A percentile compares a stretch with the other conserved stretches of the same genome.
phyloP scores from a whole-genome alignment of 2,113 vertebrate genomes.

The Abramis brama region DNA sequence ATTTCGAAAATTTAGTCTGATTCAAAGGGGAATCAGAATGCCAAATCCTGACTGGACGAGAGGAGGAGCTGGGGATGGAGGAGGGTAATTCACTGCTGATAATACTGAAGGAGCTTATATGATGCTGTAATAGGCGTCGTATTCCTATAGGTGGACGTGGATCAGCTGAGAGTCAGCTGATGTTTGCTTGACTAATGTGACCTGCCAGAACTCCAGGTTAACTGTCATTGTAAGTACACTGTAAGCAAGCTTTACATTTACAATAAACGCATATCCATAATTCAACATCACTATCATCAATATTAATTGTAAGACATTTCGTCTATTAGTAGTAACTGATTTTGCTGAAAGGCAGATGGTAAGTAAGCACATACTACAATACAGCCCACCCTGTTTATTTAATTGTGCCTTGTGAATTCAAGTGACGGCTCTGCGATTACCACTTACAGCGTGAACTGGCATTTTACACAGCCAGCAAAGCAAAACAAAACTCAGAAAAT shows the following conservation, averaged over 20 bases:
- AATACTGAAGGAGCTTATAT: no score
- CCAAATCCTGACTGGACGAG: no score
- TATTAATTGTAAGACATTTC: not conserved
- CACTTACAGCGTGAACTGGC: not conserved
- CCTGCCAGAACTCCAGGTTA: no score
- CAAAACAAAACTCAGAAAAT: not conserved
- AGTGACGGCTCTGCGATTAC: not conserved
- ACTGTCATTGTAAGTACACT: not conserved
- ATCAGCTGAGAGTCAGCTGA: no score
- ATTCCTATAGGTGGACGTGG: no score
- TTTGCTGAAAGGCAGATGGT: not conserved
- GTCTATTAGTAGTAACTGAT: not conserved
- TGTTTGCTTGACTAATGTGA: no score
- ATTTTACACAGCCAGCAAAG: not conserved
- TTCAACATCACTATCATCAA: conserved; percentile 3
- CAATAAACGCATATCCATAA: not conserved
- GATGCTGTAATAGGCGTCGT: no score
- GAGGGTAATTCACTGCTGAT: no score
- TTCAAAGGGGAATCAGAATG: no score
- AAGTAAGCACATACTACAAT: not conserved
- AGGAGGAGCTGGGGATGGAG: no score
- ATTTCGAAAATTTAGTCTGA: no score
- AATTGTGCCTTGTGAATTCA: not conserved
- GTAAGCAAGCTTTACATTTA: not conserved
- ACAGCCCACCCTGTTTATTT: not conserved